Evolutionary conservation across 1,140 invertebrate species (phyloP).

Genomic region (Micrasema minimum): DNA sequence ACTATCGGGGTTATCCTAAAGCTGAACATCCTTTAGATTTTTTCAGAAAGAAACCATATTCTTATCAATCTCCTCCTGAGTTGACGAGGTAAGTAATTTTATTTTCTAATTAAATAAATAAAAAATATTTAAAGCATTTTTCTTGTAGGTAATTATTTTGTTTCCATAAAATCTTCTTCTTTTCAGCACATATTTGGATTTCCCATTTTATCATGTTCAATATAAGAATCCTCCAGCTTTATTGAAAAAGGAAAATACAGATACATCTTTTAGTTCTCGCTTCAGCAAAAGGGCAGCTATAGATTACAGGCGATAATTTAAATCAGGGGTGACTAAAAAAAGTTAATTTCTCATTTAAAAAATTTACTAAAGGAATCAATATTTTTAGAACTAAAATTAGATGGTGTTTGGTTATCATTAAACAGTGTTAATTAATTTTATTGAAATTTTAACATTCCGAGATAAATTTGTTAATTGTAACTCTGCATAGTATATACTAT

Average conservation of each 20-base stretch:
- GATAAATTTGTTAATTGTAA: too few species aligned
- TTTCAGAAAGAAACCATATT: slow-evolving; percentile 10
- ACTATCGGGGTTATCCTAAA: slow-evolving; percentile 67
- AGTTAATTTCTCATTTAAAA: too few species aligned
- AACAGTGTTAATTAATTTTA: too few species aligned
- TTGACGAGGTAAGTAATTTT: slow-evolving; percentile 16
- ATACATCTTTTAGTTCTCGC: slow-evolving; percentile 64
- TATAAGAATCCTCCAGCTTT: slow-evolving; percentile 69
- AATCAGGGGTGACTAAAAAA: too few species aligned
- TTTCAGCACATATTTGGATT: slow-evolving; percentile 66
- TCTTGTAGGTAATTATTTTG: background rate
- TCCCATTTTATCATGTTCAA: slow-evolving; percentile 66
- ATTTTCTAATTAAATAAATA: too few species aligned
- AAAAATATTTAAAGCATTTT: too few species aligned
- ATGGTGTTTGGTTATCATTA: too few species aligned
- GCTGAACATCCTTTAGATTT: slow-evolving; percentile 26
- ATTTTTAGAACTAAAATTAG: too few species aligned
- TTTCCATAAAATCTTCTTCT: slow-evolving; percentile 47
- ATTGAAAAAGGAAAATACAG: slow-evolving; percentile 61
- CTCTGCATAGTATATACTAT: too few species aligned
- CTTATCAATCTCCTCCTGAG: slow-evolving; percentile 9
- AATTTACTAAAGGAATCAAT: too few species aligned
- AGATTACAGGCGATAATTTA: slow-evolving; percentile 57
- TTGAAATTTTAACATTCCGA: too few species aligned
- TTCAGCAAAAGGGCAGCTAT: slow-evolving; percentile 61